These are phyloP conservation scores for Zootermopsis nevadensis DNA, from an alignment of 2,888 invertebrate species.

Conservation along the genomic window DNA sequence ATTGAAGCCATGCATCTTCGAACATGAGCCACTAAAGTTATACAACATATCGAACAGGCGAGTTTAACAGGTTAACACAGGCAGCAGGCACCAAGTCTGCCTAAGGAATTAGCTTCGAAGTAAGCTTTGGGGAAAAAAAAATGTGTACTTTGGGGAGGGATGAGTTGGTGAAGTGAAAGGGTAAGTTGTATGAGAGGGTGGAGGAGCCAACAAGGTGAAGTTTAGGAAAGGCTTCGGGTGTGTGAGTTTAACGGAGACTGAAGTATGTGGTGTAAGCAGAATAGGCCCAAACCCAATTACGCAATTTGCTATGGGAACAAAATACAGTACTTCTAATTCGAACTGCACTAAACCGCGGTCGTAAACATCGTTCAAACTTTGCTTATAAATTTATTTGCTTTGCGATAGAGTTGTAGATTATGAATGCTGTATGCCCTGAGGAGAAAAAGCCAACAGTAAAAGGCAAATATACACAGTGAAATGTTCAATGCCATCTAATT, in stretches of 20 bases:
- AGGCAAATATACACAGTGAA: no score
- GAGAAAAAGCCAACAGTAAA: no score
- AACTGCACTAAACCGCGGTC: neutral
- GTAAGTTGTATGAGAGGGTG: neutral
- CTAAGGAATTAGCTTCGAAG: neutral
- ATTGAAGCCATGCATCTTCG: neutral
- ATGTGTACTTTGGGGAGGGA: neutral
- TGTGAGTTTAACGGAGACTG: neutral
- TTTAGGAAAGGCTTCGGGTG: neutral
- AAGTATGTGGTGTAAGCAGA: neutral
- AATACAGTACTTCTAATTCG: neutral
- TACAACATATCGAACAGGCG: neutral
- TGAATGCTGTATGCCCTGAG: no score
- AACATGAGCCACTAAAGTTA: neutral
- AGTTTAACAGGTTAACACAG: neutral
- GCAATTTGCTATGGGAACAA: neutral
- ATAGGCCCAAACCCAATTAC: neutral
- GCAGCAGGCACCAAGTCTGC: conserved; percentile 2
- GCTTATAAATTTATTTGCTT: neutral
- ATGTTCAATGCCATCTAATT: no score
- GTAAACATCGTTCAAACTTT: neutral
- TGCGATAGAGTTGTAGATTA: neutral
- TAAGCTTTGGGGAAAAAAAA: neutral
- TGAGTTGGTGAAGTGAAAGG: neutral
- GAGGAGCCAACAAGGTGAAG: neutral